Conservation (phyloP, 1,140 invertebrate species). For the Zaprionus gabonicus region DNA sequence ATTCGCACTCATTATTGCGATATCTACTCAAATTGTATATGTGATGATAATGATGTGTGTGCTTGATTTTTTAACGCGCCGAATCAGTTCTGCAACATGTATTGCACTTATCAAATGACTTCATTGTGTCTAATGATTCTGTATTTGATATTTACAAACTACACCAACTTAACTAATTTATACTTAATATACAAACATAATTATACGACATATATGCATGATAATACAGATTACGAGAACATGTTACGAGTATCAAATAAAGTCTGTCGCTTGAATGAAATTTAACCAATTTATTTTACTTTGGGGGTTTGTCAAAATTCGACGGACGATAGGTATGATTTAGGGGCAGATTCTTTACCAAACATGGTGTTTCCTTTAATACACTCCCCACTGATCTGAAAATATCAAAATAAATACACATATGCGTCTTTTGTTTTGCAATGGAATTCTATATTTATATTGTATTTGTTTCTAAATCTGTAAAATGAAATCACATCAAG, state of each 20-base stretch:
- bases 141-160: slow-evolving; percentile 78
- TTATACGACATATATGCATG: slow-evolving; percentile 37
- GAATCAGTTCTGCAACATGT: slow-evolving; percentile 57
- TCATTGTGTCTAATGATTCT: slow-evolving; percentile 64
- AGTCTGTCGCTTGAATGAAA: slow-evolving; percentile 67
- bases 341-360: too few species aligned
- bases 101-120: slow-evolving; percentile 66
- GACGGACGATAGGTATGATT: too few species aligned
- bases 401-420: not conserved
- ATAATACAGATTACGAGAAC: slow-evolving; percentile 54
- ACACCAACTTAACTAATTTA: slow-evolving; percentile 74
- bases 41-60: slow-evolving; percentile 42
- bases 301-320: too few species aligned
- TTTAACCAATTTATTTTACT: not conserved
- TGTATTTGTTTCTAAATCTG: slow-evolving; percentile 40
- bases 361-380: too few species aligned
- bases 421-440: slow-evolving; percentile 47
- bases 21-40: slow-evolving; percentile 48
- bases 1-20: slow-evolving; percentile 42
- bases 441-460: slow-evolving; percentile 79
- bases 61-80: slow-evolving; percentile 47
- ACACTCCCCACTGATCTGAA: not conserved
- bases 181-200: slow-evolving; percentile 63
- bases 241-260: slow-evolving; percentile 69
- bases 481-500: slow-evolving; percentile 65